phyloP scores from a whole-genome alignment of 2,888 invertebrate species.

The Nasonovia ribisnigri region DNA sequence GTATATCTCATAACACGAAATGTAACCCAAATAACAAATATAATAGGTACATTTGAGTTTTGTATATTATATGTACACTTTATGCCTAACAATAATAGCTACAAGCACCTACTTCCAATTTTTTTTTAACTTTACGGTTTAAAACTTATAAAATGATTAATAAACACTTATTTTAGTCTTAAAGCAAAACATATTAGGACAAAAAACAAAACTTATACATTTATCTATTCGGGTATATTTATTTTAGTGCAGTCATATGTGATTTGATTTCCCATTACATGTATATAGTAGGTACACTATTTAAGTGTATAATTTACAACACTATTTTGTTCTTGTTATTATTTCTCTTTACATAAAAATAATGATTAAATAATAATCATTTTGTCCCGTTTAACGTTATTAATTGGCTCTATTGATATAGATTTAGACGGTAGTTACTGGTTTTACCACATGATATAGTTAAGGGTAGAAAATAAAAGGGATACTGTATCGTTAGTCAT shows the following conservation, averaged over 20 bases:
- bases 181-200: neutral
- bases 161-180: neutral
- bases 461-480: slow-evolving; percentile 57
- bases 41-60: neutral
- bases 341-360: neutral
- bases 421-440: slow-evolving; percentile 32
- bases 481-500: slow-evolving; percentile 61
- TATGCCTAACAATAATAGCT: neutral
- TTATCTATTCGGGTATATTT: neutral
- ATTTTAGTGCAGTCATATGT: neutral
- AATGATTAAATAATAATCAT: neutral
- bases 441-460: slow-evolving; percentile 14
- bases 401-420: slow-evolving; percentile 51
- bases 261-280: neutral
- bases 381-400: neutral
- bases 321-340: neutral
- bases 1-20: too few relatives aligned
- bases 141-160: neutral
- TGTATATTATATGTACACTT: neutral
- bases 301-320: neutral
- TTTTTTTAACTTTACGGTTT: neutral
- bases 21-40: neutral
- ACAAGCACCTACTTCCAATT: neutral
- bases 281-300: neutral
- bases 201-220: neutral